Conservation (phyloP, 2,888 invertebrate species). For the Apodemia zela region DNA sequence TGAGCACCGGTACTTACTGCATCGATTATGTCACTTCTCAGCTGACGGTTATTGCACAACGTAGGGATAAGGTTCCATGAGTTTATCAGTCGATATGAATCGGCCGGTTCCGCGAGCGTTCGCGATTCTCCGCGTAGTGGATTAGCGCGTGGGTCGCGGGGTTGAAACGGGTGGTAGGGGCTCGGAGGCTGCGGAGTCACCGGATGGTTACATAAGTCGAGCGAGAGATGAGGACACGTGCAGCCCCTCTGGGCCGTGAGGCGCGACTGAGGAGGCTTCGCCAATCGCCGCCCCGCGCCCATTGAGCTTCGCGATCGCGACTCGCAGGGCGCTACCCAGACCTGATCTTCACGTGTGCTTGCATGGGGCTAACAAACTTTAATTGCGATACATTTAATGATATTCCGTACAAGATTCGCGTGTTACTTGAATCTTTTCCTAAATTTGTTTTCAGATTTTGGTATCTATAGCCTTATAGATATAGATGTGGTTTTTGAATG, state of each 20-base stretch:
- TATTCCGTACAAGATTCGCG: conserved; percentile 35
- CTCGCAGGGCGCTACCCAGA: conserved; percentile 54
- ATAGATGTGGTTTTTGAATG: no score
- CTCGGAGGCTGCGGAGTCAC: conserved; percentile 72
- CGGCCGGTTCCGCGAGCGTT: conserved; percentile 35
- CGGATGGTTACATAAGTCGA: conserved; percentile 77
- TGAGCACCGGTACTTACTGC: conserved; percentile 71
- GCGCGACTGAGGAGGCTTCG: conserved; percentile 69
- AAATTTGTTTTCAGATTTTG: neutral
- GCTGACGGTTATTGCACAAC: conserved; percentile 63
- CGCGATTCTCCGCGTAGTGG: conserved; percentile 38
- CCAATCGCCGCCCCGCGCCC: conserved; percentile 74
- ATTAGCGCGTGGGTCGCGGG: conserved; percentile 42
- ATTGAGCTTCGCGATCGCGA: conserved; percentile 47
- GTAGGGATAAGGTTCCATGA: conserved; percentile 38
- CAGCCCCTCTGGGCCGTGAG: conserved; percentile 69
- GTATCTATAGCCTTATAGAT: no score
- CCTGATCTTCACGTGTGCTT: conserved; percentile 66
- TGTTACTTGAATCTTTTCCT: neutral
- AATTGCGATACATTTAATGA: conserved; percentile 52
- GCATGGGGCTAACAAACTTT: conserved; percentile 60
- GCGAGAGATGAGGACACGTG: conserved; percentile 67
- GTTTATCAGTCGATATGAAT: conserved; percentile 47
- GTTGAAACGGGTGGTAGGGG: conserved; percentile 56
- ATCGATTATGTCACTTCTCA: conserved; percentile 75